These are phyloP conservation scores for Rhincodon typus DNA, from an alignment of 2,797 vertebrate species.

Conservation along the genomic window DNA sequence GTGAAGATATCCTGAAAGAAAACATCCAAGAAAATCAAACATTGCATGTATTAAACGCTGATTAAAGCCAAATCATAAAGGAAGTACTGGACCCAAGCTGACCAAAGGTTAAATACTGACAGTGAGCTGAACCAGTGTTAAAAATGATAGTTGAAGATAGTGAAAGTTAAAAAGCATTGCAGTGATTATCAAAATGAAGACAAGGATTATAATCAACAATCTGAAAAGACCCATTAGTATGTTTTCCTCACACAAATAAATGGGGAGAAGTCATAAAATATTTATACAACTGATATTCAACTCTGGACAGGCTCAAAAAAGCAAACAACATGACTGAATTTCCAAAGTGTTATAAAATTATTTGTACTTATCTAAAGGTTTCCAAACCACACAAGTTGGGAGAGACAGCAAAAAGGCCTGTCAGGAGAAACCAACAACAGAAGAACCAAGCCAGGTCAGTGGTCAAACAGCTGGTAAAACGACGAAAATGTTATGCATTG, in stretches of 20 bases:
- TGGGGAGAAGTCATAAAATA: neutral
- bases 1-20: neutral
- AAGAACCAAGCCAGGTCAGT: neutral
- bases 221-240: no score
- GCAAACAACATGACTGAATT: neutral
- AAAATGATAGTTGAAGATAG: neutral
- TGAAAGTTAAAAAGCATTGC: neutral
- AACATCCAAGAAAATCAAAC: neutral
- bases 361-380: neutral
- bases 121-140: neutral
- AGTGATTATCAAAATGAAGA: neutral
- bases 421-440: neutral
- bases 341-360: neutral
- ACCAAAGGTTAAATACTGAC: neutral
- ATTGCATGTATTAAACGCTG: neutral
- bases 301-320: neutral
- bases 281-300: neutral
- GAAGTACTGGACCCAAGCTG: neutral
- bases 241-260: neutral
- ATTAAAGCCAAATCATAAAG: neutral
- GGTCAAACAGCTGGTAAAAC: neutral
- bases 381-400: neutral
- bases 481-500: neutral
- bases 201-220: neutral
- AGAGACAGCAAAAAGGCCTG: neutral